Evolutionary conservation across 1,140 invertebrate species (phyloP), one percentile per base, ranked within the genome.

Genomic region (Polypedilum pembai): DNA sequence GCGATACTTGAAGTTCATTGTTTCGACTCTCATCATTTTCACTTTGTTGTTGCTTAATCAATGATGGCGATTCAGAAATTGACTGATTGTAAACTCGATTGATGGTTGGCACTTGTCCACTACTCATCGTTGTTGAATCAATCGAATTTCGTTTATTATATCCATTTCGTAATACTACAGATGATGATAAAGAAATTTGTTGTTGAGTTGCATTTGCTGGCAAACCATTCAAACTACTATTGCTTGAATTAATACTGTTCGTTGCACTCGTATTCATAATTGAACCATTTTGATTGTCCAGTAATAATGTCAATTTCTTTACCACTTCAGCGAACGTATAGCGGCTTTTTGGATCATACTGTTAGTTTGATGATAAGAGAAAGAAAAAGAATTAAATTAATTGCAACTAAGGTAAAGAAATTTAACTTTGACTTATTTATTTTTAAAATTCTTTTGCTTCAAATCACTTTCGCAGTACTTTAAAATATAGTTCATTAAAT

Each of bases 301-400:
- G 41, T 15, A 82, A 75, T 65, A 79, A 75, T 41, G 82, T 86
- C 74, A 94, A 82, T 77, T 87, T 87, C 74, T 83, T 83, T 73
- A 88, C 88, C 78, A 94, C 90, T 79, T 94, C 92, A 3, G 86
- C 85, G 84, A 95, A 95, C 76, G 90, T 88, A 66, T 94, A 94
- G 63, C 94, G 87, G 78, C 89, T 93, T 76, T 89, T 92, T 8
- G 93, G 89, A 80, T 94, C 92, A 82, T 94, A 92, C 92, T 94
- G 83, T 0, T 85, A 85, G n/a, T 33, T 1, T 33, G 24, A 33
- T 33, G 5, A 72, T 76, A 79, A 75, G 77, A 75, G 76, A 76
- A 45, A 74, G 33, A 56, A 73, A 76, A n/a, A n/a, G n/a, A n/a
- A n/a, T n/a, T n/a, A n/a, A n/a, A 18, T 41, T 56, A 65, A 45